Evolutionary conservation across 2,888 invertebrate species (phyloP).

Genomic region (Parnassius orleans): DNA sequence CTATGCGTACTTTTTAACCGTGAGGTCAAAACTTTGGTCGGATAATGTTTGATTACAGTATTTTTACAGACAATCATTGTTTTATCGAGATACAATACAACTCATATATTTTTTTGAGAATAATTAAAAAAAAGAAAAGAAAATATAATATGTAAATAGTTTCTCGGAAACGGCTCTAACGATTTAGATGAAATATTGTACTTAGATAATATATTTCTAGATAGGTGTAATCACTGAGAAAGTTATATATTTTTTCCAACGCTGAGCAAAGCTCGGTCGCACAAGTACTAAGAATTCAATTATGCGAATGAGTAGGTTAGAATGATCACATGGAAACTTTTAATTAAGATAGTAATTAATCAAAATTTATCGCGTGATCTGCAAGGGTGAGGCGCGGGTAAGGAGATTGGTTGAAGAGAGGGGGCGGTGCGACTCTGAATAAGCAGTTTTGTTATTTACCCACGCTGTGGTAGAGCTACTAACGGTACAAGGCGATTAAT

Average conservation of each 20-base stretch:
- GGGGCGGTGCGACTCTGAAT: slow-evolving; percentile 38
- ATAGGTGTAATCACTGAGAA: no score
- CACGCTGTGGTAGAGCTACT: slow-evolving; percentile 33
- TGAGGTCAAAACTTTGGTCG: no score
- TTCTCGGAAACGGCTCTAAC: no score
- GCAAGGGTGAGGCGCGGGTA: slow-evolving; percentile 9
- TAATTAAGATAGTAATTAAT: slow-evolving; percentile 46
- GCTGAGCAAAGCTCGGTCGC: no score
- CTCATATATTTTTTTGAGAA: no score
- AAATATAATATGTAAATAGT: not conserved
- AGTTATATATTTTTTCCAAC: no score
- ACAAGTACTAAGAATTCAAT: slow-evolving; percentile 27
- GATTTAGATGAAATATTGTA: no score
- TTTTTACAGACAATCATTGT: no score
- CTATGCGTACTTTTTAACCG: no score
- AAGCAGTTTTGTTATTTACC: slow-evolving; percentile 50
- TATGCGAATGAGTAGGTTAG: slow-evolving; percentile 25
- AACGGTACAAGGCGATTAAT: slow-evolving; percentile 30
- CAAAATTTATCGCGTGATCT: slow-evolving; percentile 52
- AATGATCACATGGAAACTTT: slow-evolving; percentile 31
- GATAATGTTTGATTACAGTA: no score
- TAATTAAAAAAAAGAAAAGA: not conserved
- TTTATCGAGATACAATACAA: no score
- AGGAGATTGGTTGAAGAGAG: slow-evolving; percentile 19
- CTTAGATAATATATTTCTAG: no score